Base-by-base conservation (phyloP, 1,140 invertebrate species). In the Bombus consobrinus region DNA sequence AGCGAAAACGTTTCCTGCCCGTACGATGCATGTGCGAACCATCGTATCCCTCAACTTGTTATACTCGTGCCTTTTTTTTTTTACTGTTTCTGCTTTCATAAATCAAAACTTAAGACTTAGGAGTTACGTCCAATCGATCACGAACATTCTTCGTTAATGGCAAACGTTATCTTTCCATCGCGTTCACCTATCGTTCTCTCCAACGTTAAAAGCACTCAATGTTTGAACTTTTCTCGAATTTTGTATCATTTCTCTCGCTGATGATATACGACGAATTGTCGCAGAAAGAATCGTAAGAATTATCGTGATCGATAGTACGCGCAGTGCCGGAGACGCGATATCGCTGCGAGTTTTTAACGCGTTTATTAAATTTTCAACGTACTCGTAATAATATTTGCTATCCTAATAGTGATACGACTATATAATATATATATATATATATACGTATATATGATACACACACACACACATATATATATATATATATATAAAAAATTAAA, bases 241-340 rank as follows among this genome's bases (percentile, higher is more conserved):
- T 53, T 8, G 18, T 53, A 53, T 53, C 0, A 12, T 59, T 28
- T 1, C 12, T n/a, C 13, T 62, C 47, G 5, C 18, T 8, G 5
- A 10, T 62, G 9, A 59, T n/a, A 13, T 13, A 5, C 59, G 10
- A 5, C 12, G 1, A 62, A 62, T 62, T 2, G 22, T 3, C 13
- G 43, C 13, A 73, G 6, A 34, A 66, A 43, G 25, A 68, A 47
- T 78, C 41, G 22, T 32, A 3, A 71, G 82, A 78, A 89, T 83
- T 43, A 82, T 88, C 80, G 71, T 64, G 83, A 78, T 78, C 88
- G 82, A 89, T 71, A 43, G 43, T 79, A 77, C 78, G 83, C 68
- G 73, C 41, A 22, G 78, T 66, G 34, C 69, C 39, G 34, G 59
- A 78, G 74, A 39, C 88, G 83, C 64, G 59, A 81, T 57, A 86